Base-by-base conservation (phyloP, 1,140 invertebrate genomes). In the Leptopilina clavipes region DNA sequence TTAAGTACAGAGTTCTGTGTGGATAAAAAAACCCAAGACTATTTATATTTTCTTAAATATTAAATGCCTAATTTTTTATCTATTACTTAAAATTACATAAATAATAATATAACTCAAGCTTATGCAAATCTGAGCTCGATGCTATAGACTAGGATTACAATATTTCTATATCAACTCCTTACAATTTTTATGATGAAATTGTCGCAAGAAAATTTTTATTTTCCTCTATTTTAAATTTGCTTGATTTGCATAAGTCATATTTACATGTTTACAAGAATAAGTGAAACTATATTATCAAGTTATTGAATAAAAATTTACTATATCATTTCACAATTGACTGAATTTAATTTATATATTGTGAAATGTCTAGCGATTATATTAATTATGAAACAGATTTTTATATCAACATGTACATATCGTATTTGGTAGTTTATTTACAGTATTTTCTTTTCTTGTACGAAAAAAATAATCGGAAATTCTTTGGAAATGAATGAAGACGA, bases 231-330 rank as follows among this genome's bases (percentile, higher is more conserved):
- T 44, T 48, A 31, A 22, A 73, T 18, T n/a, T 31, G 22, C 6
- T 75, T 48, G 74, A 78, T 82, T 85, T 82, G 79, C 76, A 81
- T 82, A 85, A 74, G 73, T 82, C 71, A 76, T 87, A 87, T 86
- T 83, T 87, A 86, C 85, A 86, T 84, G 82, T 85, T 84, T 81
- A 85, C 81, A 86, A 79, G 11, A 65, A 87, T 72, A 77, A n/a
- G 74, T 72, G 74, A 48, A 73, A 72, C 54, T 76, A 70, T n/a
- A 72, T 65, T 52, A 71, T 74, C 37, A 71, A 44, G n/a, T n/a
- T n/a, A 75, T 65, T 25, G 19, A 65, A 25, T 31, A 59, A 1
- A 18, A 59, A 59, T 59, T 25, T 25, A 19, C 22, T 65, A 37
- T n/a, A 11, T 37, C 25, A n/a, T 65, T 65, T 31, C 22, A 65